Base-by-base conservation (phyloP, 2,888 invertebrate species). In the Carpatolechia fugitivella region DNA sequence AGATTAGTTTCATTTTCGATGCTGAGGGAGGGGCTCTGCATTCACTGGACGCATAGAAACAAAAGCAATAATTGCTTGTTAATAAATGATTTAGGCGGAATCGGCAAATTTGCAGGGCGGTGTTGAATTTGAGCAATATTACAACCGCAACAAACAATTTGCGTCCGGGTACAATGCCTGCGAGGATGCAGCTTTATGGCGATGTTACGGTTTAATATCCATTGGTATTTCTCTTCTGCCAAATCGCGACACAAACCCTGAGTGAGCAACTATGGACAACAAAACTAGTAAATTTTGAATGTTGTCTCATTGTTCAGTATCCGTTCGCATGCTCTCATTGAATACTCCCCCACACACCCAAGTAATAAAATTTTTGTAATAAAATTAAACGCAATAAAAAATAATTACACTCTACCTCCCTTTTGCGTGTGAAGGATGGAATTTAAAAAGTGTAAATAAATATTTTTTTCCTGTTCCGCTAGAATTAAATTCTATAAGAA, bases 401-500 rank as follows among this genome's bases (percentile, higher is more conserved):
- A 60, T 79, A 80, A 84, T 80, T 82, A 80, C 73, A 70, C 74
- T 76, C 74, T 76, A 68, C 73, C 68, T 61, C 70, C 74, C 40
- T 41, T 41, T 77, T 74, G 76, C 80, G 73, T 78, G 73, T 72
- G 69, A 70, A 69, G 70, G 76, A 79, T 74, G 75, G 64, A 76
- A 76, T 78, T 65, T 60, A 75, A 79, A 82, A 82, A 78, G 75
- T 76, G 74, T 80, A 80, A 79, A 81, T 79, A 82, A 80, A 80
- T 81, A 79, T 83, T 84, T 82, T 75, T 44, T 84, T 82, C 75
- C 72, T 71, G 69, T 76, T 80, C 76, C 60, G 75, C 70, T 67
- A 74, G 80, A 82, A 85, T 87, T 82, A 84, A 84, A 88, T 85
- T 88, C 82, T 81, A 80, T 74, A 76, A 82, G 84, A 83, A 85